Base-by-base conservation (phyloP, 2,888 invertebrate species). In the Callosobruchus maculatus region DNA sequence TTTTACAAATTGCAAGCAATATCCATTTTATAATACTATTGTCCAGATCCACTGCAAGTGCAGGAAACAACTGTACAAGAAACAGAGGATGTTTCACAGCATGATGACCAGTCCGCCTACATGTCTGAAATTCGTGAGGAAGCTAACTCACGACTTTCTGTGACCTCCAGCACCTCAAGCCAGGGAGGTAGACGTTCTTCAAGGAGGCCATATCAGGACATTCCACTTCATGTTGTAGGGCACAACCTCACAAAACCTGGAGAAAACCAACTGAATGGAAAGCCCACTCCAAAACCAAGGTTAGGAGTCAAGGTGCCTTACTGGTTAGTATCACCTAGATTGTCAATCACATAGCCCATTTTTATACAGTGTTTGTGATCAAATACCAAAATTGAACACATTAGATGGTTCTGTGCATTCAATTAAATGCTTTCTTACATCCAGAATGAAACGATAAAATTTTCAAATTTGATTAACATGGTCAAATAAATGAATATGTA, bases 221-320 rank as follows among this genome's bases (percentile, higher is more conserved):
- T 87, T 26, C 87, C 87, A 2, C 82, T 84, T 74, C 88, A 88
- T 80, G 82, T 89, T 9, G 78, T 88, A 70, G 88, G 88, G 0
- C 84, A 86, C 31, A 86, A 87, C 76, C 83, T 88, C 49, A 82
- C 84, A 3, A 86, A 87, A 78, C 87, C 88, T 0, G 80, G 83
- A 7, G 86, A 85, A 73, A 87, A 86, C 77, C 79, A 85, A 7
- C 81, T 83, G 4, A 85, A 84, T 74, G 84, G 84, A 0, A 84
- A 87, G 73, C 82, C 85, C 4, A 76, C 82, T 68, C 87, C 87
- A 18, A 88, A 88, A 79, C 88, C 88, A 4, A 82, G 88, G 22
- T 80, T 87, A 1, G 88, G 88, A 3, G 88, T 88, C 5, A 87
- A 86, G 75, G 80, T 88, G 72, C 87, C 88, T 0, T 86, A 86